Evolutionary conservation across 2,797 vertebrate genomes (phyloP), one percentile per base, ranked within the genome.

Genomic region (Tolypeutes matacus): DNA sequence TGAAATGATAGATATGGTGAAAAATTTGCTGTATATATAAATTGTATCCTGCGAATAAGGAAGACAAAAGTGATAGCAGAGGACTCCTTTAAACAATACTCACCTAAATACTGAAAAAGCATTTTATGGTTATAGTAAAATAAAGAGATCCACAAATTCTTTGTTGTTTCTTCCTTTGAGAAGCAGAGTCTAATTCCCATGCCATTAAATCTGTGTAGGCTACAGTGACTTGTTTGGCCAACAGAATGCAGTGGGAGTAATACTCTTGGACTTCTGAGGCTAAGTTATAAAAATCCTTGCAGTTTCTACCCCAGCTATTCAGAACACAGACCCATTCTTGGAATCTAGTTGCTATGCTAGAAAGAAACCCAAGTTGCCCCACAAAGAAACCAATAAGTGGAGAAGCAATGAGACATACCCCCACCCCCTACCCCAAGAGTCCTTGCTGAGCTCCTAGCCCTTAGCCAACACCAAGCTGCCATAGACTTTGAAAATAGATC

Each of bases 101-200:
- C 15, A 86, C 18, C 36, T 76, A 80, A 89, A 93, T 86, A 86
- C 34, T 87, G 17, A 67, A 65, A 83, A 60, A 88, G 65, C 18
- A 46, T 13, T 36, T 87, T 89, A 89, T 7, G 5, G 17, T 6
- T 27, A 2, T 69, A 34, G 51, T 21, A 56, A 62, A 67, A 92
- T 21, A 70, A 84, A 58, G 20, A 18, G 46, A 34, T 25, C 14
- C 29, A 58, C 12, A 87, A 64, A 84, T 67, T 85, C 42, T 56
- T 58, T 77, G 56, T 34, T 49, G 75, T 3, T 64, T 15, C 21
- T 93, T 46, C n/a, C 39, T 46, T 5, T 91, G 25, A 82, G 62
- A 81, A 85, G 56, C 34, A 18, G 34, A 90, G 23, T 58, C 27
- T 58, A 72, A 49, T 64, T 91, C 42, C 14, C 18, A 31, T 49